phyloP scores from a whole-genome alignment of 2,113 vertebrate species.

The Morone saxatilis region DNA sequence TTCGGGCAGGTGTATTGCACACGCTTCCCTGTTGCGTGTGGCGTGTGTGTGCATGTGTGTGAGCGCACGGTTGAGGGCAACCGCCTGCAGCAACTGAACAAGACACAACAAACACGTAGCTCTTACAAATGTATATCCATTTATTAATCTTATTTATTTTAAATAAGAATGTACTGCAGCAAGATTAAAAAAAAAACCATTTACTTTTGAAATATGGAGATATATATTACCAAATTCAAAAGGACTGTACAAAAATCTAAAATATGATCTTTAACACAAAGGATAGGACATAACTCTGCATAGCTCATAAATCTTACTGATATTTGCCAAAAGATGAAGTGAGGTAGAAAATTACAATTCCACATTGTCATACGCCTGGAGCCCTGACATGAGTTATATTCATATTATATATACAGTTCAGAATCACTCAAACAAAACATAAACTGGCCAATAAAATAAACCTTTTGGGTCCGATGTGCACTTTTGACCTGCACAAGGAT shows the following conservation, averaged over 20 bases:
- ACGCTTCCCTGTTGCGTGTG: conserved; percentile 26
- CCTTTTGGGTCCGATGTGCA: conserved; percentile 44
- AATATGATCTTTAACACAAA: conserved; percentile 60
- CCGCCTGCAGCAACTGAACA: conserved; percentile 4
- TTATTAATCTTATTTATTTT: conserved; percentile 79
- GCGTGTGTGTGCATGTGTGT: conserved; percentile 15
- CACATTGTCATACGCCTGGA: conserved; percentile 65
- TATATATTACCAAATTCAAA: conserved; percentile 63
- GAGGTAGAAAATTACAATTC: conserved; percentile 91
- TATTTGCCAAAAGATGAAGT: conserved; percentile 86
- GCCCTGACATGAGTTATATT: conserved; percentile 68
- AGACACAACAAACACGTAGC: conserved; percentile 37
- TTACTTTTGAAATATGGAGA: conserved; percentile 50
- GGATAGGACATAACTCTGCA: conserved; percentile 74
- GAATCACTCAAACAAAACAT: conserved; percentile 45
- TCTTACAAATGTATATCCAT: conserved; percentile 68
- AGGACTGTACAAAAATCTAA: conserved; percentile 62
- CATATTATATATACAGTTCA: conserved; percentile 60
- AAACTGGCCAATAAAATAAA: conserved; percentile 39
- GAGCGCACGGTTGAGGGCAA: not conserved
- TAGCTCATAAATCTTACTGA: conserved; percentile 87
- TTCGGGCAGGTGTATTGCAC: conserved; percentile 71
- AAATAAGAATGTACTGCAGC: conserved; percentile 79
- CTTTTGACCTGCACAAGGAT: conserved; percentile 62
- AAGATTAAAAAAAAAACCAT: conserved; percentile 42